Percentiles rank a stretch among this genome's conserved stretches.
These are phyloP conservation scores for Venusia cambrica DNA, from an alignment of 2,888 invertebrate genomes.

Conservation along the genomic window DNA sequence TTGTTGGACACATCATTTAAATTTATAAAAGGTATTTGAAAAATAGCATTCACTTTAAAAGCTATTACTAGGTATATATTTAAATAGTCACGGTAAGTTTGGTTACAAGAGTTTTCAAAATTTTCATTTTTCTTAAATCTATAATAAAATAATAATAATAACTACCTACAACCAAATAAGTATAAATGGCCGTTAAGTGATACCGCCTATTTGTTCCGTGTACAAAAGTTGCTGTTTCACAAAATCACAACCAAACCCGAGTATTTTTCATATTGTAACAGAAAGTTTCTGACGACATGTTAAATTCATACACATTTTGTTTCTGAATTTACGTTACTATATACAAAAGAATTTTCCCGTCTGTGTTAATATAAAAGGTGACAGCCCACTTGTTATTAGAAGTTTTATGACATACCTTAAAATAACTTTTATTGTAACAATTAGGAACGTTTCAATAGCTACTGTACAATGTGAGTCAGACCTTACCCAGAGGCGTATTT, in stretches of 20 bases:
- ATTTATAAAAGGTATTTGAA: too few relatives aligned
- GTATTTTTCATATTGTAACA: slow-evolving; percentile 27
- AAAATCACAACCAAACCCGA: slow-evolving; percentile 31
- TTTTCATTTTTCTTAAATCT: slow-evolving; percentile 5
- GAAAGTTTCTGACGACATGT: slow-evolving; percentile 9
- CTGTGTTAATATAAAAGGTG: too few relatives aligned
- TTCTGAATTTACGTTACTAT: slow-evolving; percentile 17
- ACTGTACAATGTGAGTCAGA: slow-evolving; percentile 22
- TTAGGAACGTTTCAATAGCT: slow-evolving; percentile 19
- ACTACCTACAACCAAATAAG: slow-evolving; percentile 26
- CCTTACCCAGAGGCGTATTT: slow-evolving; percentile 18
- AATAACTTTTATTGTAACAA: slow-evolving; percentile 7
- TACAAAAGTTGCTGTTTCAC: slow-evolving; percentile 26
- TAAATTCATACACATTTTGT: slow-evolving; percentile 9
- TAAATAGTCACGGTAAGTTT: too few relatives aligned
- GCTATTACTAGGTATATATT: too few relatives aligned
- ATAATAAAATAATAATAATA: slow-evolving; percentile 7
- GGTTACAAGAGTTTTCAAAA: slow-evolving; percentile 11
- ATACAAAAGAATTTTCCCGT: slow-evolving; percentile 8
- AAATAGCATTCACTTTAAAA: too few relatives aligned
- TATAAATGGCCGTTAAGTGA: slow-evolving; percentile 34
- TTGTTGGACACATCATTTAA: too few relatives aligned
- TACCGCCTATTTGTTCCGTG: slow-evolving; percentile 13
- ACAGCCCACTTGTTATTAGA: too few relatives aligned
- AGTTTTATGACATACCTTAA: too few relatives aligned